Evolutionary conservation across 2,888 invertebrate genomes (phyloP).

Genomic region (Ariolimax columbianus): DNA sequence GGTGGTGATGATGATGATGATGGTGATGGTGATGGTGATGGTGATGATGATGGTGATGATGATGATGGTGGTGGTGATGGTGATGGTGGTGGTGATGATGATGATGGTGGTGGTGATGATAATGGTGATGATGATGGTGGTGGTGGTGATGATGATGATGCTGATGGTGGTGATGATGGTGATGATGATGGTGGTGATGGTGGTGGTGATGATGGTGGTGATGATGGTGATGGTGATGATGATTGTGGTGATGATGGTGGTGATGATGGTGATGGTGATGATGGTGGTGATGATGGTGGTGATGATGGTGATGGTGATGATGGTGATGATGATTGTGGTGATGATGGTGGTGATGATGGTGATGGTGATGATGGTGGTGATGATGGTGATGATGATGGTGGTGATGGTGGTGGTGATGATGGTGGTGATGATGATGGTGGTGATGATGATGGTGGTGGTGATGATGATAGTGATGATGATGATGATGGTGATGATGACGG

Average conservation of each 20-base stretch:
- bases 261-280: slow-evolving; percentile 26
- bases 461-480: too few species aligned
- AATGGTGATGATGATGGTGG: not conserved
- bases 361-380: not conserved
- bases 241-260: too few species aligned
- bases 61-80: slow-evolving; percentile 35
- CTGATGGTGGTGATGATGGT: too few species aligned
- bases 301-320: too few species aligned
- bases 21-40: not conserved
- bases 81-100: slow-evolving; percentile 33
- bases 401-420: not conserved
- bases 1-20: not conserved
- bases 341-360: too few species aligned
- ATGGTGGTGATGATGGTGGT: slow-evolving; percentile 21
- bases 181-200: not conserved
- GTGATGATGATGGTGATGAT: not conserved
- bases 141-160: too few species aligned
- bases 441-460: too few species aligned
- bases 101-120: slow-evolving; percentile 33
- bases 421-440: not conserved
- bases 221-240: slow-evolving; percentile 1
- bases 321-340: too few species aligned
- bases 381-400: not conserved
- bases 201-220: not conserved
- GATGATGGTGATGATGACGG: too few species aligned